Base-by-base conservation (phyloP, 2,888 invertebrate species). In the Microchrysa polita region DNA sequence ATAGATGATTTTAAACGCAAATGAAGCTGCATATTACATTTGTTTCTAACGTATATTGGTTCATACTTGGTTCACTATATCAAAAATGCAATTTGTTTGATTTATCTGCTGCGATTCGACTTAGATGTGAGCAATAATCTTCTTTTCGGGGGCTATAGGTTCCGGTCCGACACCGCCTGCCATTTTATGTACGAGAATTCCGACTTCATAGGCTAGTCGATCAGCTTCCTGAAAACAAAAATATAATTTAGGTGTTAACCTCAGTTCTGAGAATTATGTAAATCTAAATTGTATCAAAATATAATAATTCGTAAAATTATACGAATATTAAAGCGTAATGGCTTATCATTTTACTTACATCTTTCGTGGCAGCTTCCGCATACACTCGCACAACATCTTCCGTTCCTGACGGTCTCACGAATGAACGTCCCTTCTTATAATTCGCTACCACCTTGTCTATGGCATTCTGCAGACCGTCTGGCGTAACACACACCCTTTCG, bases 341-440 rank as follows among this genome's bases (percentile, higher is more conserved):
- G n/a, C n/a, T n/a, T n/a, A n/a, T n/a, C n/a, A n/a, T 57, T 60
- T 52, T 76, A 91, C 90, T 67, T 77, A 91, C 90, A 80, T 88
- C 86, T 80, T 89, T 88, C 4, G 93, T 92, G 23, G 91, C 90
- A 1, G 96, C 96, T 85, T 99, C 99, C 0, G 97, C 96, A 84
- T 98, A 99, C 0, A 99, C 93, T 76, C 99, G 87, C 1, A 99
- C 93, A 12, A 98, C 88, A 83, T 99, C 97, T 86, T 99, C 99
- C 0, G 99, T 99, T 9, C 99, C 99, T 0, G 98, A 98, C 0
- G 99, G 93, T 61, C 98, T 88, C 0, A 97, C 96, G 86, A 99
- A 98, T 2, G 96, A 88, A 71, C 98, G 87, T 0, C 92, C 96
- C 77, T 88, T 87, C 5, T 86, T 84, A 83, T 92, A 94, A 67